phyloP scores from a whole-genome alignment of 2,797 vertebrate genomes.

The Acipenser oxyrinchus region DNA sequence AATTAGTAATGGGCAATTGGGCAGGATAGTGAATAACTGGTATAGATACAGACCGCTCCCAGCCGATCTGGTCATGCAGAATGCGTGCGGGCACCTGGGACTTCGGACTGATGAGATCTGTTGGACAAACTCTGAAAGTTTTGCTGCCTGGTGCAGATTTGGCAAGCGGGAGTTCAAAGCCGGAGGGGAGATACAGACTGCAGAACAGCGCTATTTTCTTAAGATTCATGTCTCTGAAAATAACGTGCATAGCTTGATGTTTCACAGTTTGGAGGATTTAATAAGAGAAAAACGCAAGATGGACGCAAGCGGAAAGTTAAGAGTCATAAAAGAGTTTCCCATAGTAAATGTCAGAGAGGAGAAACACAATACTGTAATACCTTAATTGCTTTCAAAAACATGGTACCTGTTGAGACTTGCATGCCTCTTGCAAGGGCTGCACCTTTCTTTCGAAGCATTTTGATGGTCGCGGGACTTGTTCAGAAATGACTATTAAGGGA shows the following conservation, averaged over 20 bases:
- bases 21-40: constrained; percentile 91
- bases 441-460: constrained; percentile 27
- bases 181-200: constrained; percentile 82
- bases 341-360: constrained; percentile 42
- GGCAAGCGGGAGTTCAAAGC: constrained; percentile 97
- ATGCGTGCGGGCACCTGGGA: constrained; percentile 89
- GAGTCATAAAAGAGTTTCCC: constrained; percentile 83
- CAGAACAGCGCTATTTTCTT: constrained; percentile 82
- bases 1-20: constrained; percentile 76
- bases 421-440: constrained; percentile 46
- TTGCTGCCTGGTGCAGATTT: constrained; percentile 98
- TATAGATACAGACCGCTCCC: constrained; percentile 93
- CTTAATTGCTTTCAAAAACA: no score
- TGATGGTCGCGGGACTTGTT: constrained; percentile 15
- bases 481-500: constrained; percentile 6
- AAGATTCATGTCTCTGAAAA: constrained; percentile 85
- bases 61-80: constrained; percentile 93
- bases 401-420: constrained; percentile 46
- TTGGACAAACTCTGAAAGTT: constrained; percentile 98
- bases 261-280: constrained; percentile 94
- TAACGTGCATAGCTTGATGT: constrained; percentile 83
- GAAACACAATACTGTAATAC: no score
- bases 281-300: constrained; percentile 89
- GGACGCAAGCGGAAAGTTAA: constrained; percentile 80
- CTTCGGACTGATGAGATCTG: constrained; percentile 87